Percentiles rank a stretch among this genome's conserved stretches.
phyloP scores from a whole-genome alignment of 2,113 vertebrate species.

The Pongo pygmaeus region DNA sequence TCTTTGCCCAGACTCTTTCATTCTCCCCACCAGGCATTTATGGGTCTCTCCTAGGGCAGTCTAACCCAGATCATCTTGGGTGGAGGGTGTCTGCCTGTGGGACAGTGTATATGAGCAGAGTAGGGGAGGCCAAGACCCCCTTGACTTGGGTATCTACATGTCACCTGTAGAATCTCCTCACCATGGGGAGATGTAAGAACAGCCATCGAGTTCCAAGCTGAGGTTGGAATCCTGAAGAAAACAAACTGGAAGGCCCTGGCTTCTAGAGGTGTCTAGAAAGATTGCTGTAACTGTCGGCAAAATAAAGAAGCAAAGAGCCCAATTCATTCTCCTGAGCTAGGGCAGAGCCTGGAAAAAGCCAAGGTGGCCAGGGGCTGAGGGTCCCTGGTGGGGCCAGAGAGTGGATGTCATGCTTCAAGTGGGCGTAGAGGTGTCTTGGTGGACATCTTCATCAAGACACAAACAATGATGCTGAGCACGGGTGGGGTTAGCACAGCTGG shows the following conservation, averaged over 20 bases:
- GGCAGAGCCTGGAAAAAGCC: neutral
- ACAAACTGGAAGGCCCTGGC: neutral
- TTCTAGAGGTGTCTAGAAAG: neutral
- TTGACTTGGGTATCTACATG: neutral
- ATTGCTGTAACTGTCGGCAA: neutral
- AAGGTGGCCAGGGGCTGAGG: neutral
- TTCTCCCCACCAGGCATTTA: neutral
- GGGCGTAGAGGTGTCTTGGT: neutral
- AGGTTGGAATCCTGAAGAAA: slow-evolving; percentile 14
- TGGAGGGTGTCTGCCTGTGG: neutral
- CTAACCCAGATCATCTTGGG: neutral
- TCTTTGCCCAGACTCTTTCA: neutral
- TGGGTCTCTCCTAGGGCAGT: neutral
- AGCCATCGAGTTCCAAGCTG: neutral
- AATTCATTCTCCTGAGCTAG: neutral
- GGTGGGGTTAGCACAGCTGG: neutral
- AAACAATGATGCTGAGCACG: neutral
- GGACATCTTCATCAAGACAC: neutral
- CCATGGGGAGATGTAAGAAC: neutral
- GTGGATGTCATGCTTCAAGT: neutral
- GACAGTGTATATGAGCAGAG: neutral
- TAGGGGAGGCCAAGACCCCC: neutral
- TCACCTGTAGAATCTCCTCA: neutral
- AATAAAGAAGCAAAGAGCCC: neutral
- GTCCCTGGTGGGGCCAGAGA: neutral